Percentiles rank a stretch among this genome's conserved stretches.
phyloP scores from a whole-genome alignment of 2,113 vertebrate genomes.

The Actinemys pallida region DNA sequence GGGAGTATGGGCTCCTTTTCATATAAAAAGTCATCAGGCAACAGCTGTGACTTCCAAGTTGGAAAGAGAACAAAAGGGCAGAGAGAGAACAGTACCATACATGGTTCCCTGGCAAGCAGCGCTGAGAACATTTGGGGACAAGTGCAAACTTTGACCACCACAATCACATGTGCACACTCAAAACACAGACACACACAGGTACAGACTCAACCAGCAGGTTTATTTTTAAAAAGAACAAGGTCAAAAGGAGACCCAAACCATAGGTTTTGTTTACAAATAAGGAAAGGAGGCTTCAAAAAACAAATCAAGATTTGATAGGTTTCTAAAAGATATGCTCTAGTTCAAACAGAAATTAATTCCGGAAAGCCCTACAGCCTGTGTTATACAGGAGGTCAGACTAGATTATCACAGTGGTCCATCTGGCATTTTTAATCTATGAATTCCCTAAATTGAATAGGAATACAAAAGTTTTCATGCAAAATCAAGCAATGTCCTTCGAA shows the following conservation, averaged over 20 bases:
- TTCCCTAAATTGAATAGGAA: neutral
- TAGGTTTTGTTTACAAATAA: neutral
- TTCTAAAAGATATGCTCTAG: neutral
- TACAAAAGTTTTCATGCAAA: neutral
- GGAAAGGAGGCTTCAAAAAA: neutral
- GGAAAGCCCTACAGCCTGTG: neutral
- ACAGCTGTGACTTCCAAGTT: conserved; percentile 20
- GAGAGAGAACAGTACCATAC: neutral
- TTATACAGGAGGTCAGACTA: neutral
- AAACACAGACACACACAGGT: neutral
- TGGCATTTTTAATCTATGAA: neutral
- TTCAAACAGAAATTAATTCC: neutral
- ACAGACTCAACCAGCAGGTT: accelerated
- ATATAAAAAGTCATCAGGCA: conserved; percentile 6
- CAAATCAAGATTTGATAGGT: neutral
- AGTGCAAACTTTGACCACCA: neutral
- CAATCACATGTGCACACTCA: neutral
- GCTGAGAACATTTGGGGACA: neutral
- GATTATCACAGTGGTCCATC: neutral
- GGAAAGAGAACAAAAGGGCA: conserved; percentile 15
- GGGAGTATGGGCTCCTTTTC: conserved; percentile 24
- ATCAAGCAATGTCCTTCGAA: neutral
- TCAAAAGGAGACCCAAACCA: neutral
- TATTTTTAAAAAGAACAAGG: neutral
- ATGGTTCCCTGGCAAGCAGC: neutral